These are phyloP conservation scores for Hirundichthys speculiger DNA, from an alignment of 2,113 vertebrate species.

Conservation along the genomic window DNA sequence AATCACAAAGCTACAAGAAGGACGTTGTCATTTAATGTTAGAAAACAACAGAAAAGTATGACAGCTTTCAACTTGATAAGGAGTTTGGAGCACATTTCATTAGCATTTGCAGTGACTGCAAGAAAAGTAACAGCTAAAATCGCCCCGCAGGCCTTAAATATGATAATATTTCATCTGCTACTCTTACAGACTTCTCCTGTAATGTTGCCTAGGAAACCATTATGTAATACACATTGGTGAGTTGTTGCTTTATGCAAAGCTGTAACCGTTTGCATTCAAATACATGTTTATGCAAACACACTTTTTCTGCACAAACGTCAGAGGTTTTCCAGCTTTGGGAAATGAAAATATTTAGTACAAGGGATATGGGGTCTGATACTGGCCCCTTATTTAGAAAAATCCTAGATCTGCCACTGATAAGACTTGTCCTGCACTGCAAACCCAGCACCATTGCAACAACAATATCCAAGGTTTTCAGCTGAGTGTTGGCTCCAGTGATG, in stretches of 20 bases:
- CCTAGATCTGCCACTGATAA: too few species aligned
- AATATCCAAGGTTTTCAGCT: too few species aligned
- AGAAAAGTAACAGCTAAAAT: not conserved
- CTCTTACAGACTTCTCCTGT: slow-evolving; percentile 66
- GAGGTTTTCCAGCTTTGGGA: slow-evolving; percentile 14
- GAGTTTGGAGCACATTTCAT: not conserved
- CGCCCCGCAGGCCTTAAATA: slow-evolving; percentile 19
- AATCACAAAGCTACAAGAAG: too few species aligned
- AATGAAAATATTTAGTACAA: too few species aligned
- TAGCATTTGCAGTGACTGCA: not conserved
- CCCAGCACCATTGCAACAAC: too few species aligned
- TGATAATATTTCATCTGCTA: slow-evolving; percentile 42
- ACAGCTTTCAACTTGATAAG: not conserved
- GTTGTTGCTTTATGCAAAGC: slow-evolving; percentile 61
- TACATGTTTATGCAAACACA: not conserved
- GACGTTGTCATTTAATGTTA: not conserved
- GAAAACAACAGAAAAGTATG: not conserved
- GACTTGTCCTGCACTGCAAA: too few species aligned
- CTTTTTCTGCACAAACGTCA: slow-evolving; percentile 2
- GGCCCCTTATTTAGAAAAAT: too few species aligned
- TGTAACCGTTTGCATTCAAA: slow-evolving; percentile 8
- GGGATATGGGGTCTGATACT: too few species aligned
- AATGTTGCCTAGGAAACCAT: slow-evolving; percentile 79
- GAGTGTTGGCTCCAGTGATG: too few species aligned
- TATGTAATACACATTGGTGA: slow-evolving; percentile 65